Conservation (phyloP, 1,140 invertebrate genomes). For the Ephestia elutella region DNA sequence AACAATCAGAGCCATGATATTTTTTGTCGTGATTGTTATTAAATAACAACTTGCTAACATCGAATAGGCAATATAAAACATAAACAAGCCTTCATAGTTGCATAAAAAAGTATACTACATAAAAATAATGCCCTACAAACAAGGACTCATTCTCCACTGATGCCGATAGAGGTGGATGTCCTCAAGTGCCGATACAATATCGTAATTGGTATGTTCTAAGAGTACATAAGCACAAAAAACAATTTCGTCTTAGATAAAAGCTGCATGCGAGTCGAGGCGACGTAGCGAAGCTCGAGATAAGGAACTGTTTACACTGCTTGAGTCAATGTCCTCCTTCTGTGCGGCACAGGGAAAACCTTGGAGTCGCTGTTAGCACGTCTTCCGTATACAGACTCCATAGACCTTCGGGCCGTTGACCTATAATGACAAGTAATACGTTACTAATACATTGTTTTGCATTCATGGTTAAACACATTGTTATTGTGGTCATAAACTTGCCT, state of each 20-base stretch:
- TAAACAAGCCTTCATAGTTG: neutral
- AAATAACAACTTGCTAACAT: too few relatives aligned
- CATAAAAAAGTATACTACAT: neutral
- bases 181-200: conserved; percentile 6
- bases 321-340: conserved; percentile 70
- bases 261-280: conserved; percentile 49
- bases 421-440: conserved; percentile 1
- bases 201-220: conserved; percentile 4
- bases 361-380: conserved; percentile 46
- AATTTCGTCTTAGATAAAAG: conserved; percentile 65
- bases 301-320: conserved; percentile 71
- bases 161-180: neutral
- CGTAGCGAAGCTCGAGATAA: conserved; percentile 62
- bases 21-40: too few relatives aligned
- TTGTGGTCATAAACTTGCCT: neutral
- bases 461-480: neutral
- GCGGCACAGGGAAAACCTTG: conserved; percentile 65
- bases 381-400: conserved; percentile 30
- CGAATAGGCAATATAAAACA: too few relatives aligned
- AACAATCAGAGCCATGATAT: too few relatives aligned
- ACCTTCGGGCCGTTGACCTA: conserved; percentile 23
- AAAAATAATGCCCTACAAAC: neutral
- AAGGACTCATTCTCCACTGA: neutral
- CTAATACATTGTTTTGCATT: neutral
- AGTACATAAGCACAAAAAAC: conserved; percentile 22